Percentiles rank a stretch among this genome's conserved stretches.
Evolutionary conservation across 1,140 invertebrate species (phyloP).

Genomic region (Chymomyza costata): DNA sequence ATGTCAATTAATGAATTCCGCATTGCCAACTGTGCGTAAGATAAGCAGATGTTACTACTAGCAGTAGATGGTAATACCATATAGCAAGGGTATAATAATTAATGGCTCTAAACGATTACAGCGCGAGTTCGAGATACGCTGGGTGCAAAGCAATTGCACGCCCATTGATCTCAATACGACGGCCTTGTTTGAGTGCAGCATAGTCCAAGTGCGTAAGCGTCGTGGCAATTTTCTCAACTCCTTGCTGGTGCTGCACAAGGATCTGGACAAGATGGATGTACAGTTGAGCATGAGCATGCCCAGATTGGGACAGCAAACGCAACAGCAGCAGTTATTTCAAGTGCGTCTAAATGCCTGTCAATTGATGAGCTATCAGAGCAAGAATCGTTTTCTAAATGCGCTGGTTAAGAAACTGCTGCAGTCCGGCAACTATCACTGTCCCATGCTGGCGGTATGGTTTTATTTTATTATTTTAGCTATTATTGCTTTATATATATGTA

Average conservation of each 20-base stretch:
- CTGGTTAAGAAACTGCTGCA: slow-evolving; percentile 32
- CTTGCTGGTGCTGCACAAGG: slow-evolving; percentile 10
- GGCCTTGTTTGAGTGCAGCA: slow-evolving; percentile 24
- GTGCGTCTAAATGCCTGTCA: slow-evolving; percentile 37
- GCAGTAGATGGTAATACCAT: neutral
- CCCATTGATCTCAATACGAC: slow-evolving; percentile 17
- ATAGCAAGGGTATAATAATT: slow-evolving; percentile 2
- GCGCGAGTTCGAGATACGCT: slow-evolving; percentile 47
- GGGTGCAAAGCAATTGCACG: slow-evolving; percentile 39
- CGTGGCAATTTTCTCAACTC: slow-evolving; percentile 40
- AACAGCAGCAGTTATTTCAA: slow-evolving; percentile 25
- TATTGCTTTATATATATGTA: slow-evolving; percentile 5
- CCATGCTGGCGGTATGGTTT: slow-evolving; percentile 30
- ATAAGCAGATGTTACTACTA: neutral
- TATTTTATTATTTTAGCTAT: slow-evolving; percentile 1
- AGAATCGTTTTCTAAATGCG: slow-evolving; percentile 35
- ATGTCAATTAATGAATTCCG: slow-evolving; percentile 15
- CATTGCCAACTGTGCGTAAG: slow-evolving; percentile 31
- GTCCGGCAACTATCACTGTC: slow-evolving; percentile 41
- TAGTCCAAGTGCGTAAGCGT: slow-evolving; percentile 28
- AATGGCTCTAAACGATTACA: slow-evolving; percentile 9
- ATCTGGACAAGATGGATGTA: slow-evolving; percentile 22
- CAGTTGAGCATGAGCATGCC: slow-evolving; percentile 23
- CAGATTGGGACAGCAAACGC: slow-evolving; percentile 3
- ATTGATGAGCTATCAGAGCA: slow-evolving; percentile 17